These are phyloP conservation scores for Adineta ricciae DNA, from an alignment of 2,888 invertebrate genomes.

Conservation along the genomic window DNA sequence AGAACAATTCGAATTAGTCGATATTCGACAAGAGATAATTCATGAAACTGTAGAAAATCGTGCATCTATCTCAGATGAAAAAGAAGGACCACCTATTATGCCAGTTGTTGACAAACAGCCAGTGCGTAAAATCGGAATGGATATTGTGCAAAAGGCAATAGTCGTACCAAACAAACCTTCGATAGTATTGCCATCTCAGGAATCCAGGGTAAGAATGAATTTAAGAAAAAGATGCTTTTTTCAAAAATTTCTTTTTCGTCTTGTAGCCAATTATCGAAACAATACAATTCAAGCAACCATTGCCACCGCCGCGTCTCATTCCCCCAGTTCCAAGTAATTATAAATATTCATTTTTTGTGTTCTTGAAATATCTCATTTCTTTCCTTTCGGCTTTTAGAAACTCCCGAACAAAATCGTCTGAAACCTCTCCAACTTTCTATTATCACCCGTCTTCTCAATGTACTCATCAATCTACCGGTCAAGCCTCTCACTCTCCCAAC, in stretches of 20 bases:
- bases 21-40: neutral
- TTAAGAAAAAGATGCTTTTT: neutral
- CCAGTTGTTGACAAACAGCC: neutral
- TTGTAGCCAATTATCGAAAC: neutral
- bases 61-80: neutral
- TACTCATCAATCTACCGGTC: neutral
- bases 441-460: neutral
- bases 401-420: neutral
- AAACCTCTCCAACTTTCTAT: neutral
- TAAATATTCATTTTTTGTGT: too few relatives aligned
- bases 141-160: neutral
- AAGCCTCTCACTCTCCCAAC: neutral
- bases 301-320: neutral
- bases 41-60: neutral
- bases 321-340: neutral
- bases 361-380: neutral
- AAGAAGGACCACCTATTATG: neutral
- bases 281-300: neutral
- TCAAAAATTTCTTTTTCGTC: neutral
- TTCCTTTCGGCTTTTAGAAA: neutral
- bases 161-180: neutral
- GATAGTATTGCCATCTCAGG: neutral
- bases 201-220: neutral
- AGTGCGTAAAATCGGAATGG: neutral
- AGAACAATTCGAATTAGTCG: neutral